Base-by-base conservation (phyloP, 2,113 vertebrate genomes). In the Rhabdornis inornatus region DNA sequence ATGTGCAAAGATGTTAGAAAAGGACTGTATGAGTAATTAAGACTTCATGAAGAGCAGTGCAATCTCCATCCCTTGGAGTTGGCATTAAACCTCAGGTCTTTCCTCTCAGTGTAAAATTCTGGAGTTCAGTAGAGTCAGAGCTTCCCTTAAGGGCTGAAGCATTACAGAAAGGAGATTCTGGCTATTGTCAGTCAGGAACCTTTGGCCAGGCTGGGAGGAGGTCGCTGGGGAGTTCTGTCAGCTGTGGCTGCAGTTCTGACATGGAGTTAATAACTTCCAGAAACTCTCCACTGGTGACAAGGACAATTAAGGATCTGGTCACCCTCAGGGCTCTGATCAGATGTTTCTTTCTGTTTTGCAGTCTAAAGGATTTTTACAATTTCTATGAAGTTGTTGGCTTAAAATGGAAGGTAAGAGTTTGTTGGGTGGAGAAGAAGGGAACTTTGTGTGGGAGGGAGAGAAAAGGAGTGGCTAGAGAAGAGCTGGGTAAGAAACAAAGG, bases 311-410 rank as follows among this genome's bases (percentile, higher is more conserved):
- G 71, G 83, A 83, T 80, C 33, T 80, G 55, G 69, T 85, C 75
- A 72, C 4, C 82, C 69, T 74, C 71, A 61, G 83, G 83, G 64
- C 69, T 86, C 78, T 92, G n/a, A 86, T 93, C 60, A 71, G 57
- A 42, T 95, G 50, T 55, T 40, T 71, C 70, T 91, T 90, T 97
- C 69, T 96, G 31, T 52, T 40, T 95, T 97, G 39, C 97, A 99
- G 99, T 94, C 97, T 99, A 47, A 97, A 99, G 96, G 99, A 99
- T 89, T 99, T 99, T 95, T 99, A 99, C 87, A 99, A 98, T 94
- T 99, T 99, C 97, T 99, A 99, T 81, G 99, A 99, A 97, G 98
- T 99, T 78, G 98, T 98, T 50, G 98, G 99, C 71, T 98, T 99
- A 72, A 99, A 99, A 97, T 99, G 99, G 99, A 99, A 99, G 98